Percentiles rank a stretch among this genome's conserved stretches.
Evolutionary conservation across 2,113 vertebrate genomes (phyloP).

Genomic region (Nycticryphes semicollaris): DNA sequence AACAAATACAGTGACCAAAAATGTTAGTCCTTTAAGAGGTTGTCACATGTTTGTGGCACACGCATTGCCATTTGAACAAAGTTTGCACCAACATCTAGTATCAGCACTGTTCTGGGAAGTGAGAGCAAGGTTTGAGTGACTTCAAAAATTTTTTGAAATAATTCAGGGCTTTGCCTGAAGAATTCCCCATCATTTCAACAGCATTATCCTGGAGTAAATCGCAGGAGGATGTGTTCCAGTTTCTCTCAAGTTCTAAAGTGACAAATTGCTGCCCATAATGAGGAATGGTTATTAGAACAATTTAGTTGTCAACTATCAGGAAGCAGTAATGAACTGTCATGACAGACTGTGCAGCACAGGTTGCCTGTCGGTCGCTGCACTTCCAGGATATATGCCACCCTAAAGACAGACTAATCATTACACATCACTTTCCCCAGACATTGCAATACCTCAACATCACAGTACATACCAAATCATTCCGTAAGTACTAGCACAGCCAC

Average conservation of each 20-base stretch:
- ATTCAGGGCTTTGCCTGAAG: neutral
- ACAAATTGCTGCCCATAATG: neutral
- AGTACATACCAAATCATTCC: neutral
- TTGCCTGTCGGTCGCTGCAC: neutral
- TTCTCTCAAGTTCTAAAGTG: neutral
- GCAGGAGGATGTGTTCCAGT: neutral
- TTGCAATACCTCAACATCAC: neutral
- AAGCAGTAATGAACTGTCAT: neutral
- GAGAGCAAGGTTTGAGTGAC: neutral
- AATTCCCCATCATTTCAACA: neutral
- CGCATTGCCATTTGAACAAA: neutral
- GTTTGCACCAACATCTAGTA: neutral
- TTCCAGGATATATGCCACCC: neutral
- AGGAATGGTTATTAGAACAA: neutral
- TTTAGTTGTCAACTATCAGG: neutral
- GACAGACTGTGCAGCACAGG: neutral
- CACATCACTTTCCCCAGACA: neutral
- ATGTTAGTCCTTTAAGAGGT: accelerated
- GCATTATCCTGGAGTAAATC: neutral
- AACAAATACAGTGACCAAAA: neutral
- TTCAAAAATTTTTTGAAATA: neutral
- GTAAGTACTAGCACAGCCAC: neutral
- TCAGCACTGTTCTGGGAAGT: accelerated
- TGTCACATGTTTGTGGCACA: too few species aligned
- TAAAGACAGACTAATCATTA: neutral